A percentile compares a stretch with the other conserved stretches of the same genome.
These are phyloP conservation scores for Metopolophium dirhodum DNA, from an alignment of 1,140 invertebrate species.

Conservation along the genomic window DNA sequence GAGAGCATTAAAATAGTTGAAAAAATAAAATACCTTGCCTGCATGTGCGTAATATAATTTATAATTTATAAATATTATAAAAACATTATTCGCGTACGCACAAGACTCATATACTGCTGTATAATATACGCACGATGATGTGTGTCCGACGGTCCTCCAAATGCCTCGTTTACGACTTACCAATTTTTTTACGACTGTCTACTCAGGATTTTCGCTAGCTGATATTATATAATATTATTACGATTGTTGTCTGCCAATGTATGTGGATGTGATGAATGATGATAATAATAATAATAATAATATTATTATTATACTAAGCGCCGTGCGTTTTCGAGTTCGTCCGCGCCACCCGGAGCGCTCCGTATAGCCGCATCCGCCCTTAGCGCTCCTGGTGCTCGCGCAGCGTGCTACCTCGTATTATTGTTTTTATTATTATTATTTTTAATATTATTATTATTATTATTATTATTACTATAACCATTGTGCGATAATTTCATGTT, in stretches of 20 bases:
- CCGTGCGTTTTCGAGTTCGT: neutral
- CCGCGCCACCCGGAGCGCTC: conserved; percentile 19
- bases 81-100: neutral
- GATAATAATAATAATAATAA: neutral
- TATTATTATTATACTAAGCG: neutral
- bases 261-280: neutral
- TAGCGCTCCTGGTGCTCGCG: neutral
- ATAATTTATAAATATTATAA: neutral
- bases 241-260: conserved; percentile 13
- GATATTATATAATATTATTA: neutral
- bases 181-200: neutral
- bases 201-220: neutral
- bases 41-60: neutral
- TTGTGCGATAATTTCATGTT: neutral
- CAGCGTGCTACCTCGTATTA: neutral
- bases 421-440: neutral
- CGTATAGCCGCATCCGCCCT: neutral
- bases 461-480: neutral
- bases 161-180: neutral
- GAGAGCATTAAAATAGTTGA: neutral
- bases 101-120: neutral
- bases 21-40: neutral
- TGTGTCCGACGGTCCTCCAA: neutral
- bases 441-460: too few relatives aligned
- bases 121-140: neutral